phyloP scores from a whole-genome alignment of 2,113 vertebrate genomes.

The Serinus canaria region DNA sequence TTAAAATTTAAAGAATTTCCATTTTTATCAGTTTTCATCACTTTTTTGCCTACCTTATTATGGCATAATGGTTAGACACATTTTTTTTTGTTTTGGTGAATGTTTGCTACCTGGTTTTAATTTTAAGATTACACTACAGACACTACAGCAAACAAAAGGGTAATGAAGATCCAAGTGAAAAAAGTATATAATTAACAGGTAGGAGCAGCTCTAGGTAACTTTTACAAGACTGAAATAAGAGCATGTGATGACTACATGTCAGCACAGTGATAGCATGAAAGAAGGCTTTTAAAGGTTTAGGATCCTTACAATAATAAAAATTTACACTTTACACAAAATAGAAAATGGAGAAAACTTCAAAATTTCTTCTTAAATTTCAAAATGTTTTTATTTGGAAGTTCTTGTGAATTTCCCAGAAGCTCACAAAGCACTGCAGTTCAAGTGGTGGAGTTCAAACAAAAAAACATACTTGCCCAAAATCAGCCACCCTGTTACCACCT shows the following conservation, averaged over 20 bases:
- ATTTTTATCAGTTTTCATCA: background rate
- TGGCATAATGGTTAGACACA: background rate
- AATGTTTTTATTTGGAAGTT: background rate
- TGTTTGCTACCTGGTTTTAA: background rate
- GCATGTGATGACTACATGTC: background rate
- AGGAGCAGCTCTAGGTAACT: background rate
- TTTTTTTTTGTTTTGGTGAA: background rate
- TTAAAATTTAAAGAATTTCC: background rate
- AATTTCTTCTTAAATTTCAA: background rate
- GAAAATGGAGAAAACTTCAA: background rate
- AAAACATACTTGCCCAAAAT: background rate
- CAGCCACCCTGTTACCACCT: background rate
- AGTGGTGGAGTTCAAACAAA: background rate
- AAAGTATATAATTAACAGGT: background rate
- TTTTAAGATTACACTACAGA: background rate
- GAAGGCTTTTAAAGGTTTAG: background rate
- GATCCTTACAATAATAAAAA: background rate
- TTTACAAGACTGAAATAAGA: background rate
- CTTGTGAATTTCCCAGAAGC: background rate
- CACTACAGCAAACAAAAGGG: background rate
- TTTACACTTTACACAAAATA: background rate
- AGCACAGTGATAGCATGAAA: background rate
- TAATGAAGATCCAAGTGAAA: background rate
- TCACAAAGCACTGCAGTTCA: background rate
- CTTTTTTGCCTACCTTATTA: background rate